Conservation (phyloP, 2,888 invertebrate species). For the Drosophila tripunctata region DNA sequence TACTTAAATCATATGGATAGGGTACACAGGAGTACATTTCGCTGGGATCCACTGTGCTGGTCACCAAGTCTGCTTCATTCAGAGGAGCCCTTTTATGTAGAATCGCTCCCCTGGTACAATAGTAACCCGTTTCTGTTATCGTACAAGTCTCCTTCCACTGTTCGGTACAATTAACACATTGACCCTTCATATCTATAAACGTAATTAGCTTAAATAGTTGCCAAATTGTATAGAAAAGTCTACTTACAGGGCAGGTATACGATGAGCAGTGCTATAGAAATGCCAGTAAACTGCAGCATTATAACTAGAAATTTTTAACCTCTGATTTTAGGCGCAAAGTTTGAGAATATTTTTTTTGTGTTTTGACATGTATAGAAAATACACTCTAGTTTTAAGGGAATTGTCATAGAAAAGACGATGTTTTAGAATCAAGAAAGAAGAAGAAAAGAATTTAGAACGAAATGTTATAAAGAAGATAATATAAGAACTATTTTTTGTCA, state of each 20-base stretch:
- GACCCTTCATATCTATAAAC: slow-evolving; percentile 6
- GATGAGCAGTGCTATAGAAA: slow-evolving; percentile 1
- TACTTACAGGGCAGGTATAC: slow-evolving; percentile 12
- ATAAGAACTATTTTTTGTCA: no score
- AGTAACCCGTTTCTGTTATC: slow-evolving; percentile 16
- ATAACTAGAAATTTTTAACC: background rate
- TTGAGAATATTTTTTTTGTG: background rate
- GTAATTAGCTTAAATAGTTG: no score
- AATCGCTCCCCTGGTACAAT: slow-evolving; percentile 11
- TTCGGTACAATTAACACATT: slow-evolving; percentile 28
- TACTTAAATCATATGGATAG: slow-evolving; percentile 15
- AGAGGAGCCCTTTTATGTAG: background rate
- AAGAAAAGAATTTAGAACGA: no score
- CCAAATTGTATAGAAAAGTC: background rate
- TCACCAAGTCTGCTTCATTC: background rate
- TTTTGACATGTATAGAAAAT: slow-evolving; percentile 14
- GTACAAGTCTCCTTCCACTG: background rate
- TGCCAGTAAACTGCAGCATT: background rate
- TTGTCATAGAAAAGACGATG: no score
- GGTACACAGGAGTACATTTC: slow-evolving; percentile 31
- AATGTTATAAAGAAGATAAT: no score
- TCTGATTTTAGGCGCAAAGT: background rate
- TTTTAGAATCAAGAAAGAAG: no score
- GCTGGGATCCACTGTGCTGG: background rate
- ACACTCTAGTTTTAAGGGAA: background rate